Conservation (phyloP, 2,113 vertebrate genomes). For the Erpornis zantholeuca region DNA sequence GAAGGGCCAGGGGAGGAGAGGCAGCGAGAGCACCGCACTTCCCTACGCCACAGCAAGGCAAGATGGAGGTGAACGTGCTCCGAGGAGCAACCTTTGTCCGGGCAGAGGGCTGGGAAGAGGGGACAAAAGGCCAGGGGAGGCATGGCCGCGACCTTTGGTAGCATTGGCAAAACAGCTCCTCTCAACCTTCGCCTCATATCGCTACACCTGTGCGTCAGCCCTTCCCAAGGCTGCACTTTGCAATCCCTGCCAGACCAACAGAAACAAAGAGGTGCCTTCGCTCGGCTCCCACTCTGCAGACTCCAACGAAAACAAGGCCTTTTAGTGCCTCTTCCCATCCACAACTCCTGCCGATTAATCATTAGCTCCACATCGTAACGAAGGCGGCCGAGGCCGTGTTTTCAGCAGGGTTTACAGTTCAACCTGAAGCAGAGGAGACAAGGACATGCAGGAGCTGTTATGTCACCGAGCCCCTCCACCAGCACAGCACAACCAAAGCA, state of each 20-base stretch:
- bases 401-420: not conserved
- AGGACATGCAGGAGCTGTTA: not conserved
- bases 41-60: accelerated
- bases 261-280: not conserved
- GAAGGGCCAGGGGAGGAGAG: not conserved
- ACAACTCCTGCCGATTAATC: not conserved
- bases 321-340: not conserved
- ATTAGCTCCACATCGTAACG: not conserved
- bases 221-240: not conserved
- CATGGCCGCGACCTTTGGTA: not conserved
- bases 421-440: not conserved
- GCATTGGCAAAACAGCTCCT: not conserved
- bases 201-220: not conserved
- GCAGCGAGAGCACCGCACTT: accelerated
- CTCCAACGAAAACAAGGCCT: not conserved
- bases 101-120: not conserved
- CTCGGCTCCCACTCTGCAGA: not conserved
- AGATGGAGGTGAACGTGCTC: not conserved
- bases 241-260: not conserved
- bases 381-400: not conserved
- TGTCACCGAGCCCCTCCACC: not conserved
- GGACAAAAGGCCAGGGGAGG: not conserved
- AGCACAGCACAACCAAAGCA: not conserved
- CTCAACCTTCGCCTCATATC: not conserved
- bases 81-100: not conserved